Evolutionary conservation across 2,113 vertebrate species (phyloP).

Genomic region (Desmodus rotundus): DNA sequence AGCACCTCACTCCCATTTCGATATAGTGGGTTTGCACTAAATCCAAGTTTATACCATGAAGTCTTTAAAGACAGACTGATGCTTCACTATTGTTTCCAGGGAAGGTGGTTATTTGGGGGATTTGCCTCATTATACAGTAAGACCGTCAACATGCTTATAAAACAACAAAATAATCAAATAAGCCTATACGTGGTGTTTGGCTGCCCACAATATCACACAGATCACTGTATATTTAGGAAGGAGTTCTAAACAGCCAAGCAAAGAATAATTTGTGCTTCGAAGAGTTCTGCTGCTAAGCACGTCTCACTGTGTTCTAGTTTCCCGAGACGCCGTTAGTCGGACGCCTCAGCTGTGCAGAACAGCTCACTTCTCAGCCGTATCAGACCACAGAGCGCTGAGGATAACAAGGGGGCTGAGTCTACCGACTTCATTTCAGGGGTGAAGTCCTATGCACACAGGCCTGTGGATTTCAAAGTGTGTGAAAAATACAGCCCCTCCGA

Average conservation of each 20-base stretch:
- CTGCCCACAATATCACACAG: fast-evolving
- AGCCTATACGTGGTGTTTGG: fast-evolving
- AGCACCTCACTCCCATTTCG: not conserved
- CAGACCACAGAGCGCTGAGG: not conserved
- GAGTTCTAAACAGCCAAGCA: not conserved
- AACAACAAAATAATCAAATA: not conserved
- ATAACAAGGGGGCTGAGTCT: not conserved
- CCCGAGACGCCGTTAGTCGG: not conserved
- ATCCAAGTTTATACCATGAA: not conserved
- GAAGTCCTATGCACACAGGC: not conserved
- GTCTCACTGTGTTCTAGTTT: not conserved
- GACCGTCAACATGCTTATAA: not conserved
- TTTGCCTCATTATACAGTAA: not conserved
- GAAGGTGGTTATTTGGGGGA: not conserved
- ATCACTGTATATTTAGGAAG: not conserved
- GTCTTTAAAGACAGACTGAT: not conserved
- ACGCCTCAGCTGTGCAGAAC: fast-evolving
- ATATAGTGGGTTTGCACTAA: not conserved
- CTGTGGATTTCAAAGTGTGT: not conserved
- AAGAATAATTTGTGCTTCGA: not conserved
- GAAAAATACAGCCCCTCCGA: too few relatives aligned
- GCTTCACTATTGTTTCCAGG: not conserved
- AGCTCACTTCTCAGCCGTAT: not conserved
- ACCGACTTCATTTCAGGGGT: not conserved
- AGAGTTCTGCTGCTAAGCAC: not conserved